Conservation (phyloP, 2,113 vertebrate genomes). For the Corydoras maculifer region DNA sequence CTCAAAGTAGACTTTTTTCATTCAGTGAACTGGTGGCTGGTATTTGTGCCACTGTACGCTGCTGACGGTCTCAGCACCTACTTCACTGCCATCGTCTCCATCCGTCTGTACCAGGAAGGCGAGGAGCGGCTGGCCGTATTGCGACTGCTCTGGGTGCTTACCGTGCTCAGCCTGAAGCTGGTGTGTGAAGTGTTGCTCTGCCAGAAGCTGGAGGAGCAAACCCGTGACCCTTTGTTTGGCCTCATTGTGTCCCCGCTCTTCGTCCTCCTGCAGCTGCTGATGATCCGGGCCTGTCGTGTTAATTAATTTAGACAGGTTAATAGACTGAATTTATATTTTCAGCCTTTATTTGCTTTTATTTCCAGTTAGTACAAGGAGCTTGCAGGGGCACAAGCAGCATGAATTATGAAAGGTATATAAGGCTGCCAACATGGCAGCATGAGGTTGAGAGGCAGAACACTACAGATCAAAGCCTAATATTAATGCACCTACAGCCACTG, state of each 20-base stretch:
- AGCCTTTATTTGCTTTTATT: no score
- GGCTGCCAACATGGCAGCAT: no score
- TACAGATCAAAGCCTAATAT: no score
- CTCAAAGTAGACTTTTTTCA: conserved; percentile 73
- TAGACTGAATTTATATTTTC: no score
- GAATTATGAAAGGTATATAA: no score
- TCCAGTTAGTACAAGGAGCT: no score
- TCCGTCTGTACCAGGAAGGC: conserved; percentile 94
- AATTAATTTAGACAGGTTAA: conserved; percentile 61
- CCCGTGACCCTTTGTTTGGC: conserved; percentile 85
- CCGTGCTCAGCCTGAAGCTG: conserved; percentile 94
- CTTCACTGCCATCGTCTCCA: conserved; percentile 94
- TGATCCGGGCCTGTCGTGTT: conserved; percentile 93
- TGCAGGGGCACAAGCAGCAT: no score
- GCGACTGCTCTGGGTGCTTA: conserved; percentile 93
- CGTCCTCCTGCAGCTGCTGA: conserved; percentile 92
- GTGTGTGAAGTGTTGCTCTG: conserved; percentile 95
- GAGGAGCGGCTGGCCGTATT: conserved; percentile 91
- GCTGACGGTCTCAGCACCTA: conserved; percentile 96
- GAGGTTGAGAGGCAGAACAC: no score
- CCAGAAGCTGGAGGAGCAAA: conserved; percentile 84
- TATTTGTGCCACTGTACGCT: conserved; percentile 88
- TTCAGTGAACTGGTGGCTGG: conserved; percentile 84
- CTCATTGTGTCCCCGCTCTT: conserved; percentile 90
- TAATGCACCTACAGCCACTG: no score